Percentiles rank a stretch among this genome's conserved stretches.
Conservation (phyloP, 2,797 vertebrate species). For the Lacerta agilis region DNA sequence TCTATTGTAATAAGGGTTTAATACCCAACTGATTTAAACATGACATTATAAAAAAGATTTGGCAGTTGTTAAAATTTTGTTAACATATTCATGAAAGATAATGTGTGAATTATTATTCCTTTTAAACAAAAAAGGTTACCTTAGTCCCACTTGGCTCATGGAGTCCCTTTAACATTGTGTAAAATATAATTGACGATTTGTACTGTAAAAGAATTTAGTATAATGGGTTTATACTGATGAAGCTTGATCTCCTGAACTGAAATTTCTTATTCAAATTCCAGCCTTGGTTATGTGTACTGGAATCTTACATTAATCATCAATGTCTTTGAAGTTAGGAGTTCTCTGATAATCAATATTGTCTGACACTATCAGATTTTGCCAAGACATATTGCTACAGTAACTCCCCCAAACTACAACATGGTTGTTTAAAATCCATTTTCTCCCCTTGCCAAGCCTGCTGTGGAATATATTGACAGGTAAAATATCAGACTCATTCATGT, state of each 20-base stretch:
- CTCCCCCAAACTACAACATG: background rate
- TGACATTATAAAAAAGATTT: constrained; percentile 51
- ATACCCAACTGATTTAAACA: constrained; percentile 57
- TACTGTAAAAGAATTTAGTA: constrained; percentile 29
- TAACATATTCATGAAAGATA: constrained; percentile 61
- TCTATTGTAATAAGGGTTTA: constrained; percentile 47
- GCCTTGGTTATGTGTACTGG: constrained; percentile 7
- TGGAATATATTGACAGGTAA: background rate
- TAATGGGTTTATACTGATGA: constrained; percentile 24
- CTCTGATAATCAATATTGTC: constrained; percentile 17
- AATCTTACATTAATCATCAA: background rate
- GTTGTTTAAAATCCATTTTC: constrained; percentile 8
- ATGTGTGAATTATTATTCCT: constrained; percentile 57
- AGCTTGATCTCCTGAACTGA: constrained; percentile 7
- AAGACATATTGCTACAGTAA: background rate
- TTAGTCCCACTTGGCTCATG: constrained; percentile 20
- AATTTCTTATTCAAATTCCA: constrained; percentile 44
- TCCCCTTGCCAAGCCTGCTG: background rate
- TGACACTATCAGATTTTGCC: background rate
- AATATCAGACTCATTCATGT: background rate
- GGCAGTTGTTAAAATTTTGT: constrained; percentile 58
- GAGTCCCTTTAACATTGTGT: constrained; percentile 39
- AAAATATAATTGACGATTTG: constrained; percentile 47
- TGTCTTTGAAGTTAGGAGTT: constrained; percentile 14
- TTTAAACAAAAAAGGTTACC: constrained; percentile 57